A percentile compares a stretch with the other conserved stretches of the same genome.
Evolutionary conservation across 2,888 invertebrate genomes (phyloP).

Genomic region (Byasa hedistus): DNA sequence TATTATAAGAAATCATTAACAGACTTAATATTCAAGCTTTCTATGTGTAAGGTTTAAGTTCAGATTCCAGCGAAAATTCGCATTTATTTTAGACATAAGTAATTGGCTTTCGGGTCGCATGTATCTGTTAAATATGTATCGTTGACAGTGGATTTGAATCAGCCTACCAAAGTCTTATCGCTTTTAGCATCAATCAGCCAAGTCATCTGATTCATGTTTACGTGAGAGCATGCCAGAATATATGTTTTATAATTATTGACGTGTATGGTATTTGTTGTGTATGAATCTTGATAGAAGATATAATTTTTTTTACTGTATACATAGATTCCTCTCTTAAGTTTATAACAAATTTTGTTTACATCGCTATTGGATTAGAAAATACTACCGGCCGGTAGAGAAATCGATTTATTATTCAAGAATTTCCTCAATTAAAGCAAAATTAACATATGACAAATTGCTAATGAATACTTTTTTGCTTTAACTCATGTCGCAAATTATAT

Average conservation of each 20-base stretch:
- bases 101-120: no score
- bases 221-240: conserved; percentile 12
- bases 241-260: background rate
- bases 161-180: conserved; percentile 4
- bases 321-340: background rate
- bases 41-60: background rate
- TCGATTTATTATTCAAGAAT: no score
- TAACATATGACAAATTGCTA: no score
- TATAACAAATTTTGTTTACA: background rate
- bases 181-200: conserved; percentile 11
- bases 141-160: background rate
- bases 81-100: background rate
- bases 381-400: no score
- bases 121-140: background rate
- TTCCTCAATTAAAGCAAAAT: no score
- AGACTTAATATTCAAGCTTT: no score
- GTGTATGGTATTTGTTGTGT: background rate
- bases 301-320: background rate
- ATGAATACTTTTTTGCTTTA: no score
- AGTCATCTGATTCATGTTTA: conserved; percentile 14
- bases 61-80: background rate
- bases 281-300: background rate
- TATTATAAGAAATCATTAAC: no score
- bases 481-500: no score
- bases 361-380: no score